Base-by-base conservation (phyloP, 2,888 invertebrate species). In the Perdita meconis region DNA sequence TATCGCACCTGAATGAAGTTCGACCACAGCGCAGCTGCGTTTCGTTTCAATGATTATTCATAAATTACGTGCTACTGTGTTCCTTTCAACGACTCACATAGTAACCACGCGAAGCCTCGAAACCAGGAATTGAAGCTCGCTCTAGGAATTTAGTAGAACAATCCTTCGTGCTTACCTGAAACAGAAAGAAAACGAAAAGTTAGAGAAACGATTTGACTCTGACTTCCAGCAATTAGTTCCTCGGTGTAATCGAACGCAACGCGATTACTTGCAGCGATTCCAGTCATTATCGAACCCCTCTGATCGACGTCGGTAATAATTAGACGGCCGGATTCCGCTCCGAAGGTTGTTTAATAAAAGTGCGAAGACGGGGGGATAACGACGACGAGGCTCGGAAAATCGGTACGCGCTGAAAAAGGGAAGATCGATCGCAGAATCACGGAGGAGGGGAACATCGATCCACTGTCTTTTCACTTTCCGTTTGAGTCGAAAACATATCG, bases 141-240 rank as follows among this genome's bases (percentile, higher is more conserved):
- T 42, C 38, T 16, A 13, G 2, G 24, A 13, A n/a, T 36, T 38
- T 6, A 1, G 1, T 2, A 47, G 0, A 34, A 12, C n/a, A 1
- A 12, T 16, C 24, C 16, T 0, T 2, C 24, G 57, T 72, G 80
- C 80, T 81, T 79, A 81, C 80, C 79, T 81, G 75, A n/a, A 81
- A 81, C 80, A 81, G 34, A 66, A 24, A 67, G 55, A 40, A 51
- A 1, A 12, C 30, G 30, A 61, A 55, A 19, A 8, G 16, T 47
- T n/a, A n/a, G n/a, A n/a, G n/a, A n/a, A n/a, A n/a, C n/a, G n/a
- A n/a, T n/a, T n/a, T 22, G 47, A 47, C 22, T 19, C 47, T 16
- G 19, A 10, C 22, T 0, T 38, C 22, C 3, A 26, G 16, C 44
- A n/a, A 13, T 59, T 59, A 30, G 10, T 40, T 26, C 10, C 38